These are phyloP conservation scores for Urocynchramus pylzowi DNA, from an alignment of 2,113 vertebrate species.

Conservation along the genomic window DNA sequence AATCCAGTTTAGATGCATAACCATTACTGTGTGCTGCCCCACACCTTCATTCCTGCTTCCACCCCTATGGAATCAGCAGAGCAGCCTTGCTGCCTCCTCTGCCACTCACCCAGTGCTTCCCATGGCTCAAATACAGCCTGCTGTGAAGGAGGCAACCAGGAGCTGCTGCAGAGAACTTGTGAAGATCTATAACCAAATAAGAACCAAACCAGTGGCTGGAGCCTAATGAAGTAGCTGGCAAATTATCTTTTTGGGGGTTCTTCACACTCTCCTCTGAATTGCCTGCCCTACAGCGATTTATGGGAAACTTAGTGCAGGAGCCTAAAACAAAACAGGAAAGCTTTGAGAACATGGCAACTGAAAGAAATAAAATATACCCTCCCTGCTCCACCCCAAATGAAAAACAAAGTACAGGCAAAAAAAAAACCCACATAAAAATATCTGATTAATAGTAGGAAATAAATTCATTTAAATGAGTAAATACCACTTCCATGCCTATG, in stretches of 20 bases:
- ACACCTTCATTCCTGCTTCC: neutral
- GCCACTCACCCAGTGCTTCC: neutral
- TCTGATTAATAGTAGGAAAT: neutral
- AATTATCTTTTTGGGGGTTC: neutral
- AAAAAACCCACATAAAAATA: neutral
- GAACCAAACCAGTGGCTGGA: neutral
- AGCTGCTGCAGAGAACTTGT: neutral
- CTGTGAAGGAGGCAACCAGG: neutral
- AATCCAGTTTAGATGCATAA: neutral
- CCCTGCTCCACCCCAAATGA: neutral
- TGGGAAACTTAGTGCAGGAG: neutral
- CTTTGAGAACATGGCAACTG: neutral
- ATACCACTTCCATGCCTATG: neutral
- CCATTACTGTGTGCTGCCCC: neutral
- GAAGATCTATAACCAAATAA: neutral
- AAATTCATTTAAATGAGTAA: neutral
- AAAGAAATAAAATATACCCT: neutral
- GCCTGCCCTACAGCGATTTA: neutral
- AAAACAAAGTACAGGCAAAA: neutral
- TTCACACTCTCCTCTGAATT: neutral
- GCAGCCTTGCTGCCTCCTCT: neutral
- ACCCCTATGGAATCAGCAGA: rapidly evolving
- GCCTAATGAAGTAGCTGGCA: neutral
- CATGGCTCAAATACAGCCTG: neutral
- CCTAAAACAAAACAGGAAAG: neutral